Evolutionary conservation across 2,113 vertebrate species (phyloP), one percentile per base, ranked within the genome.

Genomic region (Taurulus bubalis): DNA sequence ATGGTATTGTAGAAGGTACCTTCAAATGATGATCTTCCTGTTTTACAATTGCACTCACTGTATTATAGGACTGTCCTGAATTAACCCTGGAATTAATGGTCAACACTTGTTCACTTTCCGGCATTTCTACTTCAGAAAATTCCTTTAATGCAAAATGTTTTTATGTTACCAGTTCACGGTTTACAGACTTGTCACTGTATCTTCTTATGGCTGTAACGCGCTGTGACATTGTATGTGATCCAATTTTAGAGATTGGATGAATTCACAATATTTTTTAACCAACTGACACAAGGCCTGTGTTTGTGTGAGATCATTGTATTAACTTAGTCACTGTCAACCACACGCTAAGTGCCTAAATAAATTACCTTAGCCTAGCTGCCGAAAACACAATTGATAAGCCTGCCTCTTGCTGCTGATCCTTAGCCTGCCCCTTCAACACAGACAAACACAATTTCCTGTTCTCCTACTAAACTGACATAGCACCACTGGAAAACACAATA

Each of bases 401-500:
- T 42, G 40, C 2, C 2, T 9, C 58, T 40, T 32, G 56, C 2
- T 1, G 7, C 11, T 47, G 1, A 32, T 72, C 30, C 32, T 55
- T 0, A 32, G 8, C 28, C 14, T 79, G 8, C 47, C 16, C 15
- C 16, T 38, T 26, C 16, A 75, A n/a, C 66, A 70, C 38, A 22
- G n/a, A 38, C 18, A 62, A n/a, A 36, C 45, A 93, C 92, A 90
- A 2, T 40, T 72, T 72, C 15, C 28, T 68, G 4, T 45, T 28
- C 56, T 3, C 11, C 2, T 15, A 16, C 28, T 71, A 42, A 77
- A 81, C 92, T 95, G 95, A 95, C 94, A 63, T 1, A 0, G 8
- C 82, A 94, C 95, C 94, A 94, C 78, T 86, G 87, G 81, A 95
- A 93, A 93, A 96, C 59, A 84, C 91, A 26, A 16, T 0, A 0